These are phyloP conservation scores for Otus sunia DNA, from an alignment of 2,113 vertebrate species.

Conservation along the genomic window DNA sequence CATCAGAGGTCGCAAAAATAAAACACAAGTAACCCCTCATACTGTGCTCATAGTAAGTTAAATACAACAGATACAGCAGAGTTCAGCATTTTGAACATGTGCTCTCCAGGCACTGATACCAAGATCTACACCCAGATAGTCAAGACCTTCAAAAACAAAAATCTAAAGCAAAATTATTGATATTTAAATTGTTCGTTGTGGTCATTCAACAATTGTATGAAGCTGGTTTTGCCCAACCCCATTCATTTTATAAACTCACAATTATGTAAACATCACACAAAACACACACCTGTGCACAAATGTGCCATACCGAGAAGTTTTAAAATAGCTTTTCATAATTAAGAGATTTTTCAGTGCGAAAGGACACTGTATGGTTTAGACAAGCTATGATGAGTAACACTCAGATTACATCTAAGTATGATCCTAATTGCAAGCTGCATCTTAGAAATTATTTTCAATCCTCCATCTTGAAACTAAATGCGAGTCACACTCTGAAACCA, in stretches of 20 bases:
- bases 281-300: not conserved
- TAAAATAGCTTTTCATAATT: not conserved
- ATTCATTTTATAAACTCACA: not conserved
- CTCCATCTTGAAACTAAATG: not conserved
- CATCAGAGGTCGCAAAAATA: not conserved
- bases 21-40: not conserved
- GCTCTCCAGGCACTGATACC: not conserved
- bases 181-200: not conserved
- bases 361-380: not conserved
- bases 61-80: rapidly evolving
- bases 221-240: not conserved
- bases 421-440: not conserved
- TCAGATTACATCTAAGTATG: not conserved
- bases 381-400: not conserved
- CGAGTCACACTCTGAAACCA: not conserved
- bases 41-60: not conserved
- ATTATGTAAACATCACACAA: not conserved
- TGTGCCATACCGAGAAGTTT: not conserved
- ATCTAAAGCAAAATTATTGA: not conserved
- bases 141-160: not conserved
- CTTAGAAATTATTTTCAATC: not conserved
- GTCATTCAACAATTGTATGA: not conserved
- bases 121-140: not conserved
- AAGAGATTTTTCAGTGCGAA: not conserved
- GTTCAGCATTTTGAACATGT: not conserved